These are phyloP conservation scores for Fulica atra DNA, from an alignment of 2,113 vertebrate species.

Conservation along the genomic window DNA sequence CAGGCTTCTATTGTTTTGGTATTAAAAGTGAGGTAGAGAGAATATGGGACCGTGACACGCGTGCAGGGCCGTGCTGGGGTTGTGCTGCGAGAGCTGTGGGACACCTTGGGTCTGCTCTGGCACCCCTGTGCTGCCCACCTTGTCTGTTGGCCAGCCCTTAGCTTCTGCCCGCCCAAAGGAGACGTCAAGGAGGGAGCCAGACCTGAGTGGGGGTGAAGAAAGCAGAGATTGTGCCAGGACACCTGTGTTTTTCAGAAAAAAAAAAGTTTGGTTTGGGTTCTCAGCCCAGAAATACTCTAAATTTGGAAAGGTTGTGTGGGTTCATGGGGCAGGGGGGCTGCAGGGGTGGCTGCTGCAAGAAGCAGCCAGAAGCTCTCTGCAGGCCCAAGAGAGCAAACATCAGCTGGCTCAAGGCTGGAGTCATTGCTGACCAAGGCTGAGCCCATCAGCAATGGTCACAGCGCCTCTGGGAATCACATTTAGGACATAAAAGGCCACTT, in stretches of 20 bases:
- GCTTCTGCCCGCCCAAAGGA: background rate
- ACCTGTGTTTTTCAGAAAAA: background rate
- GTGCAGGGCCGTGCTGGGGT: rapidly evolving
- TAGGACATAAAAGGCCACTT: no score
- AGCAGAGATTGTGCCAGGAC: background rate
- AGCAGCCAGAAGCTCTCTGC: no score
- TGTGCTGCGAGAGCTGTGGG: background rate
- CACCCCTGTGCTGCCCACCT: background rate
- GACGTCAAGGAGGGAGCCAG: background rate
- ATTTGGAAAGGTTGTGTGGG: background rate
- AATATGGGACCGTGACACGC: background rate
- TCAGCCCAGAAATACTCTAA: background rate
- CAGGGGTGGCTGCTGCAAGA: no score
- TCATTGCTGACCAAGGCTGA: no score
- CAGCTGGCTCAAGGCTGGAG: no score
- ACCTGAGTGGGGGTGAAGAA: background rate
- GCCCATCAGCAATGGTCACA: no score
- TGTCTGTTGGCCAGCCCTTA: background rate
- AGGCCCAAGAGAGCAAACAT: no score
- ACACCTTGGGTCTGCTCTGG: background rate
- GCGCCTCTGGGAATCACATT: no score
- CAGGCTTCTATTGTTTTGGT: background rate
- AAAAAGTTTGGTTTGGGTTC: background rate
- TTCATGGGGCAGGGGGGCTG: no score
- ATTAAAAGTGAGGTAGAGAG: background rate